Percentiles rank a stretch among this genome's conserved stretches.
Evolutionary conservation across 2,888 invertebrate genomes (phyloP).

Genomic region (Stratiomys singularior): DNA sequence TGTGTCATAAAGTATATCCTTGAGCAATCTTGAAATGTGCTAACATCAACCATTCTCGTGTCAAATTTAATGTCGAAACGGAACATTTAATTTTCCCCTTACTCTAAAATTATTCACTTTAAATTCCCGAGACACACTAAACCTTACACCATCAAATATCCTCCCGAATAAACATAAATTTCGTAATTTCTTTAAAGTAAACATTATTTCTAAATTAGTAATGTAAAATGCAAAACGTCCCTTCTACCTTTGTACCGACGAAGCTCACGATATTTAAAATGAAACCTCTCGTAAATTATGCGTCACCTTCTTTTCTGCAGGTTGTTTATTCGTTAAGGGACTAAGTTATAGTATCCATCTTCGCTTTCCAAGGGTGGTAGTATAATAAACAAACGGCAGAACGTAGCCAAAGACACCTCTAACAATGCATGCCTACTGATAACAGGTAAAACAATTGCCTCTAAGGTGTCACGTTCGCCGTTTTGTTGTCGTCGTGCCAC

Average conservation of each 20-base stretch:
- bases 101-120: too few species aligned
- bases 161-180: too few species aligned
- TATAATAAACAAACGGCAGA: background rate
- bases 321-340: background rate
- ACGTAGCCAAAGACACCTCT: background rate
- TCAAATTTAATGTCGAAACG: too few species aligned
- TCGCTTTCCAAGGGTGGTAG: background rate
- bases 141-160: too few species aligned
- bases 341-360: background rate
- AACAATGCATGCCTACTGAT: background rate
- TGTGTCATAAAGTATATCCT: too few species aligned
- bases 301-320: background rate
- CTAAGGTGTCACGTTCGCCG: conserved; percentile 22
- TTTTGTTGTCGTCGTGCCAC: background rate
- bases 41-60: too few species aligned
- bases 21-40: too few species aligned
- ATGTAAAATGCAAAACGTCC: background rate
- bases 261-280: background rate
- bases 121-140: too few species aligned
- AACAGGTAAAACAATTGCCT: conserved; percentile 27
- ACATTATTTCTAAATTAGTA: conserved; percentile 5
- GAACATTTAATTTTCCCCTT: too few species aligned
- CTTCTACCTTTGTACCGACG: too few species aligned
- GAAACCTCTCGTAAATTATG: conserved; percentile 1
- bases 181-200: conserved; percentile 4